Evolutionary conservation across 2,113 vertebrate species (phyloP).

Genomic region (Calyptommatus sinebrachiatus): DNA sequence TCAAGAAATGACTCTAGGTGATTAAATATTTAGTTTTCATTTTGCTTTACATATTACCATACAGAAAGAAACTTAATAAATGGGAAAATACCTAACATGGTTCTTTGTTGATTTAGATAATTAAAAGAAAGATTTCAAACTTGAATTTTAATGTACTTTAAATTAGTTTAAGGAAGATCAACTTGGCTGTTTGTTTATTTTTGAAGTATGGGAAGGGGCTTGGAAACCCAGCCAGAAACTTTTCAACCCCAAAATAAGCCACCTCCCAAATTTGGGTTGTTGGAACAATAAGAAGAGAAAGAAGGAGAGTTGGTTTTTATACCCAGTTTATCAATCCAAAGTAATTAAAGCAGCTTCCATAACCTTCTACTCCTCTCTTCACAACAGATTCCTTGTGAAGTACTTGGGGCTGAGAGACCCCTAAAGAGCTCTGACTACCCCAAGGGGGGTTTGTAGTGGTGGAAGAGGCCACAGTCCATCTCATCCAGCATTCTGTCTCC

Average conservation of each 20-base stretch:
- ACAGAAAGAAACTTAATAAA: conserved; percentile 57
- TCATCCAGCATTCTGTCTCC: too few species aligned
- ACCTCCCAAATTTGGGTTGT: conserved; percentile 30
- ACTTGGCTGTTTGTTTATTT: conserved; percentile 43
- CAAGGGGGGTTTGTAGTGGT: too few species aligned
- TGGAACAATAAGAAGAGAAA: conserved; percentile 32
- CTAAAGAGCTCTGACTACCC: too few species aligned
- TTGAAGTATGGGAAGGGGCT: background rate
- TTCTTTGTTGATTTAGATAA: conserved; percentile 62
- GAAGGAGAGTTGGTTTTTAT: too few species aligned
- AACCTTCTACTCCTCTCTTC: too few species aligned
- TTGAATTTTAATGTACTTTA: conserved; percentile 65
- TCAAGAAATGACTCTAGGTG: conserved; percentile 60
- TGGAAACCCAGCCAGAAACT: conserved; percentile 44
- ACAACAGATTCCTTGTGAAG: too few species aligned
- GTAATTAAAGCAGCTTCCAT: too few species aligned
- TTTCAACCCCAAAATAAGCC: conserved; percentile 47
- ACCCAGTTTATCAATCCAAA: too few species aligned
- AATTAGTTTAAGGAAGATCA: conserved; percentile 52
- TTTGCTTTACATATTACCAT: conserved; percentile 57
- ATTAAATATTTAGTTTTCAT: conserved; percentile 74
- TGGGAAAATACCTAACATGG: conserved; percentile 64
- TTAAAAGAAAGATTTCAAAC: conserved; percentile 66
- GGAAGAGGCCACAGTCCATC: too few species aligned
- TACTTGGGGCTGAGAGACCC: too few species aligned